A percentile compares a stretch with the other conserved stretches of the same genome.
Conservation (phyloP, 2,888 invertebrate genomes). For the Netelia melanura region DNA sequence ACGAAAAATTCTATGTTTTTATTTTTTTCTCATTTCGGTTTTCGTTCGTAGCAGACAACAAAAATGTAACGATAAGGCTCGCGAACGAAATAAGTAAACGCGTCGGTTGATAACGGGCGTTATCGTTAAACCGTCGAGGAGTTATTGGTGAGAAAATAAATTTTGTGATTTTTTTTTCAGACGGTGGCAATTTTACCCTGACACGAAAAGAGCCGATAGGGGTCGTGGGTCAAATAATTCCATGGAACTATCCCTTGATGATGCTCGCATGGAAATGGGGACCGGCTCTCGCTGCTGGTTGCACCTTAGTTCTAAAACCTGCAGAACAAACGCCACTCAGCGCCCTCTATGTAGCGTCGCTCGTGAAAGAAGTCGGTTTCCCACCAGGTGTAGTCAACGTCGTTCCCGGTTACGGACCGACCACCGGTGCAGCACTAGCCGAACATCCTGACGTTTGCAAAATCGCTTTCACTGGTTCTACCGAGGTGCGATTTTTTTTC, state of each 20-base stretch:
- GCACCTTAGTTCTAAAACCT: slow-evolving; percentile 92
- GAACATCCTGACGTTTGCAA: slow-evolving; percentile 90
- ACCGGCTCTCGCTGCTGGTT: slow-evolving; percentile 88
- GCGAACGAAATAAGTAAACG: neutral
- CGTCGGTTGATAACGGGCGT: neutral
- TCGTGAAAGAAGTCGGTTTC: slow-evolving; percentile 92
- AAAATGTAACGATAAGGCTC: slow-evolving; percentile 1
- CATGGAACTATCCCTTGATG: slow-evolving; percentile 93
- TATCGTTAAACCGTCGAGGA: neutral
- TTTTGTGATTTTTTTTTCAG: slow-evolving; percentile 77
- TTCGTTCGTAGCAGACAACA: neutral
- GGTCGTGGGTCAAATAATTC: slow-evolving; percentile 92
- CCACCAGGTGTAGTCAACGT: slow-evolving; percentile 93
- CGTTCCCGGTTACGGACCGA: slow-evolving; percentile 91
- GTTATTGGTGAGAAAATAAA: neutral
- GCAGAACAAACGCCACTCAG: slow-evolving; percentile 94
- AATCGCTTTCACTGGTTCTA: slow-evolving; percentile 93
- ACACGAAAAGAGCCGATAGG: slow-evolving; percentile 91
- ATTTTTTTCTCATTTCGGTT: neutral
- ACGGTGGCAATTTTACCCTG: slow-evolving; percentile 88
- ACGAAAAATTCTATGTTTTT: neutral
- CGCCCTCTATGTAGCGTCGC: slow-evolving; percentile 90
- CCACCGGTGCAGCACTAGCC: slow-evolving; percentile 90
- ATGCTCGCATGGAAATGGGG: slow-evolving; percentile 95
- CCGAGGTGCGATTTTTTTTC: slow-evolving; percentile 85